Base-by-base conservation (phyloP, 2,113 vertebrate genomes). In the Albula glossodonta region DNA sequence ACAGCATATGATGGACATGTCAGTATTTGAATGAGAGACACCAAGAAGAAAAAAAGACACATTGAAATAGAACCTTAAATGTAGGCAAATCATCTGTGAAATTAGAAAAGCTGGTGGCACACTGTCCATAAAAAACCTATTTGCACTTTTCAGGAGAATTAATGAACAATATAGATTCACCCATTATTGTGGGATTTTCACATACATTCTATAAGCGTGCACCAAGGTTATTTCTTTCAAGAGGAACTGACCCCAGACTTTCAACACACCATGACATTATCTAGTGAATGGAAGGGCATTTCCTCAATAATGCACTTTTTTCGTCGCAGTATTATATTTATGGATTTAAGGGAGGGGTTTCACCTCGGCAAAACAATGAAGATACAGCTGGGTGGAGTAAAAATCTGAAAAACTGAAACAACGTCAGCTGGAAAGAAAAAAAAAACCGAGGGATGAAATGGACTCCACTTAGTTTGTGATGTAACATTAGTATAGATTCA, bases 1-100 rank as follows among this genome's bases (percentile, higher is more conserved):
- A 74, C 31, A n/a, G 22, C 70, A 57, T 83, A 63, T 48, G 56
- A 25, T 25, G 19, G 70, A 74, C 22, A 15, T 83, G 81, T 60
- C n/a, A 63, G 49, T 9, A 57, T 83, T 41, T 57, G 56, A 48
- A 49, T 48, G 50, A 31, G 56, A 17, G 41, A 5, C 48, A 25
- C 1, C 7, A 52, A 10, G 51, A 51, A 51, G 53, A 31, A 85
- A 41, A 80, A 80, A 51, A 17, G 9, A 9, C n/a, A 70, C 63
- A n/a, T 74, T 51, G 48, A 49, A 80, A 81, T 66, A 60, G 78
- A 85, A 66, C 66, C 51, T 80, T 85, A 49, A 81, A 85, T 66
- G 60, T 51, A 85, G 57, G 48, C 50, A 85, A 85, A 85, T 81
- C 84, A 85, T 80, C 78, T 85, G 84, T 85, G 84, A 85, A 85